A percentile compares a stretch with the other conserved stretches of the same genome.
phyloP scores from a whole-genome alignment of 2,797 vertebrate genomes.

The Denticeps clupeoides region DNA sequence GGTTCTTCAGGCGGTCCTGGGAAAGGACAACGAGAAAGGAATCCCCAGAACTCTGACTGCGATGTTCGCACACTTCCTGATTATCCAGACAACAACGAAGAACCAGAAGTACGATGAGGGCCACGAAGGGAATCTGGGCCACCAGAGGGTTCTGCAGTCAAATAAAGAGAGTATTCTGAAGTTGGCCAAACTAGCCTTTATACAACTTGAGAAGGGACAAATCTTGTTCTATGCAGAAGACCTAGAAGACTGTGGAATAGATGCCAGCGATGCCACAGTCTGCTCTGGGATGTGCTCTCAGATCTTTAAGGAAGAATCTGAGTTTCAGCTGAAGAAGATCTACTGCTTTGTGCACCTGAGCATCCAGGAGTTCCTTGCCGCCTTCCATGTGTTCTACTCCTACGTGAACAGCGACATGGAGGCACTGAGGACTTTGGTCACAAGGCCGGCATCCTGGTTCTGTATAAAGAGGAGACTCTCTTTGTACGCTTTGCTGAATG shows the following conservation, averaged over 20 bases:
- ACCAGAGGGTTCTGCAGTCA: not conserved
- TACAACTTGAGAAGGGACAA: constrained; percentile 15
- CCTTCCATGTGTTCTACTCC: constrained; percentile 13
- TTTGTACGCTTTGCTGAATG: not conserved
- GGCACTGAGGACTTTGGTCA: not conserved
- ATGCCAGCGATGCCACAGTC: constrained; percentile 10
- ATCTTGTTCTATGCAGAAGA: constrained; percentile 19
- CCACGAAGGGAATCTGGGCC: not conserved
- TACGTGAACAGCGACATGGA: constrained; percentile 11
- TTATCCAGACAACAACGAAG: constrained; percentile 14
- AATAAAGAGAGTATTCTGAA: constrained; percentile 10
- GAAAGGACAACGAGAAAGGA: not conserved
- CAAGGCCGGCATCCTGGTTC: too few species aligned
- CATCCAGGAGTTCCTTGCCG: constrained; percentile 22
- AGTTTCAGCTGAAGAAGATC: constrained; percentile 14
- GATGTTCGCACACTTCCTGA: constrained; percentile 21
- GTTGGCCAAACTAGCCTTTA: constrained; percentile 15
- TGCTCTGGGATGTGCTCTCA: constrained; percentile 16
- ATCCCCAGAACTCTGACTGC: constrained; percentile 26
- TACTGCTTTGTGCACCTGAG: constrained; percentile 20
- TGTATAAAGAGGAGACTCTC: not conserved
- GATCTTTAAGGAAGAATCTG: constrained; percentile 15
- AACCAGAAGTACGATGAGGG: constrained; percentile 1
- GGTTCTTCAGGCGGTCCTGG: constrained; percentile 1
- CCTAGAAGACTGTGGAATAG: constrained; percentile 9